Evolutionary conservation across 2,797 vertebrate species (phyloP), one percentile per base, ranked within the genome.

Genomic region (Takifugu ocellatus): DNA sequence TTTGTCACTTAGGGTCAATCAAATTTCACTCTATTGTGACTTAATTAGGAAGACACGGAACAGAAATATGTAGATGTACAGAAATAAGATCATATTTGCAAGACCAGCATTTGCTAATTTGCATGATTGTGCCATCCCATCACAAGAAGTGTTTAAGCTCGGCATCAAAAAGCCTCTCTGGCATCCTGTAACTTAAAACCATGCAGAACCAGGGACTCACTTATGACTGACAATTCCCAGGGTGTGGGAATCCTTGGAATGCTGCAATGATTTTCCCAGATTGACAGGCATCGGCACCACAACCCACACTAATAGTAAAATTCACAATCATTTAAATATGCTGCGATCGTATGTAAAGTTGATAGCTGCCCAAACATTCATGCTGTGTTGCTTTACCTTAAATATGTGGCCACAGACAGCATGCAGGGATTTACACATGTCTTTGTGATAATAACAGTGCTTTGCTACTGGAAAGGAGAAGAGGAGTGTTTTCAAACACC

Each of bases 181-280:
- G 8, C 5, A 33, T 15, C 6, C 14, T 47, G n/a, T 49, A 51
- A 68, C n/a, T 43, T 56, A 45, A 60, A 66, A 64, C 57, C 55
- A 29, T 59, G 33, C 56, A 67, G 65, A 70, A 70, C 70, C 29
- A 33, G 50, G 51, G 56, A 63, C 68, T 76, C 73, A 51, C 49
- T 64, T 62, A 36, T 48, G 46, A 77, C 63, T 45, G 64, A 71
- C 33, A 51, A 70, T 79, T 82, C 79, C 84, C 62, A 75, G 79
- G 79, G 78, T 72, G 66, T 68, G 84, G 75, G 75, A 68, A 85
- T 83, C 72, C 78, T 65, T 74, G 84, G 86, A 89, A 90, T 88
- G 86, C 59, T 60, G 63, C 46, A 63, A 47, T 39, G 33, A 77
- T 82, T 84, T 50, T 83, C 72, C 76, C 80, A 83, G 58, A 15